Evolutionary conservation across 2,113 vertebrate species (phyloP).

Genomic region (Copsychus sechellarum): DNA sequence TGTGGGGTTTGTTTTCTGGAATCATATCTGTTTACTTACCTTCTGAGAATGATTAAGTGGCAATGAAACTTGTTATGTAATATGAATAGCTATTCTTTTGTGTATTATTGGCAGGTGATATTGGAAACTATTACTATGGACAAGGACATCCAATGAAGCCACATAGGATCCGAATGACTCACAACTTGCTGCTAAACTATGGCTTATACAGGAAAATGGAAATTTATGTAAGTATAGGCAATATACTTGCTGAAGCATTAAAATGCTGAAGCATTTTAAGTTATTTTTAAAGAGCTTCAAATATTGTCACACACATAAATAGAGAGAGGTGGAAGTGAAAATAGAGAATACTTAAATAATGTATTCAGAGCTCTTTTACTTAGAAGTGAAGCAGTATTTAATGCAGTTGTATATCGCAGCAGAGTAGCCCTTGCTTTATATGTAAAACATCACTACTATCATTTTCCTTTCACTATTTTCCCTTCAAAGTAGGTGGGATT

Average conservation of each 20-base stretch:
- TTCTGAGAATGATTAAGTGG: background rate
- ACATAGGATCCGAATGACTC: slow-evolving; percentile 85
- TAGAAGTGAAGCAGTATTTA: background rate
- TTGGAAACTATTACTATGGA: slow-evolving; percentile 86
- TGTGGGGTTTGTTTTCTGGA: background rate
- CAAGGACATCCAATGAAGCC: slow-evolving; percentile 87
- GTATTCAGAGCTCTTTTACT: background rate
- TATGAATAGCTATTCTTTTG: background rate
- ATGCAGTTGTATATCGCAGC: background rate
- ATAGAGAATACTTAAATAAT: background rate
- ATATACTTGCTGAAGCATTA: no score
- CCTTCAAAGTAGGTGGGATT: background rate
- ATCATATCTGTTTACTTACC: background rate
- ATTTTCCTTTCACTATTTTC: background rate
- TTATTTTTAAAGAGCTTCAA: background rate
- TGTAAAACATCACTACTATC: background rate
- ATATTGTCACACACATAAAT: background rate
- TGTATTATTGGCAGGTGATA: slow-evolving; percentile 77
- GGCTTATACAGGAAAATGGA: slow-evolving; percentile 88
- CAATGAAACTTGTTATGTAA: background rate
- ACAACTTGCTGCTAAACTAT: slow-evolving; percentile 85
- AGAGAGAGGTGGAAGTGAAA: background rate
- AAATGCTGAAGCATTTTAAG: background rate
- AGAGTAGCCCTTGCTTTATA: background rate
- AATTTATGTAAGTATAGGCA: slow-evolving; percentile 82